Conservation (phyloP, 2,797 vertebrate species). For the Tapera naevia region DNA sequence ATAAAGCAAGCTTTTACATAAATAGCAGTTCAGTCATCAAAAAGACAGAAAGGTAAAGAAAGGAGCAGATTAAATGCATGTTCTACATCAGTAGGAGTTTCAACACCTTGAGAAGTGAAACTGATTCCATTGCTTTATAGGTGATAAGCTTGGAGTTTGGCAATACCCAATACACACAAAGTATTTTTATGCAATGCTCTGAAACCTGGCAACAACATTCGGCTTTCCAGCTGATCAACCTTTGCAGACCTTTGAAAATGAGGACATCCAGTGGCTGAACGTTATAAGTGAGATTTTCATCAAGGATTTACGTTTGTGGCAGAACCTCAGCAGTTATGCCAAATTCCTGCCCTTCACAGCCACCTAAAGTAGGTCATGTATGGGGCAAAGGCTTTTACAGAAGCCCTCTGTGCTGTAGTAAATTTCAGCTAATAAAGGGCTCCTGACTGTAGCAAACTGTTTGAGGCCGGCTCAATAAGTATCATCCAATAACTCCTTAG, state of each 20-base stretch:
- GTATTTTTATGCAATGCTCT: not conserved
- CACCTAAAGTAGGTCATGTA: fast-evolving
- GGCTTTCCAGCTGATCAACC: not conserved
- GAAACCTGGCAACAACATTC: not conserved
- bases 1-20: not conserved
- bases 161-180: not conserved
- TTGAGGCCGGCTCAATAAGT: not conserved
- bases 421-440: not conserved
- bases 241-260: constrained; percentile 47
- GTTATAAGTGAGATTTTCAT: not conserved
- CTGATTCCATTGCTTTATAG: not conserved
- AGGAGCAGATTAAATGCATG: not conserved
- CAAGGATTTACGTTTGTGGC: not conserved
- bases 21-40: not conserved
- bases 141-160: constrained; percentile 8
- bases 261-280: constrained; percentile 65
- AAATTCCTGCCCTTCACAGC: not conserved
- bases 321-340: not conserved
- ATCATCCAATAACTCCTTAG: not conserved
- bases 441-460: not conserved
- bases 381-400: not conserved
- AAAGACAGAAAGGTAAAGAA: not conserved
- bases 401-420: not conserved
- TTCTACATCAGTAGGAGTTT: not conserved
- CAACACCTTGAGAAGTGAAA: constrained; percentile 12